Percentiles rank a stretch among this genome's conserved stretches.
Evolutionary conservation across 2,888 invertebrate genomes (phyloP).

Genomic region (Parasteatoda lunata): DNA sequence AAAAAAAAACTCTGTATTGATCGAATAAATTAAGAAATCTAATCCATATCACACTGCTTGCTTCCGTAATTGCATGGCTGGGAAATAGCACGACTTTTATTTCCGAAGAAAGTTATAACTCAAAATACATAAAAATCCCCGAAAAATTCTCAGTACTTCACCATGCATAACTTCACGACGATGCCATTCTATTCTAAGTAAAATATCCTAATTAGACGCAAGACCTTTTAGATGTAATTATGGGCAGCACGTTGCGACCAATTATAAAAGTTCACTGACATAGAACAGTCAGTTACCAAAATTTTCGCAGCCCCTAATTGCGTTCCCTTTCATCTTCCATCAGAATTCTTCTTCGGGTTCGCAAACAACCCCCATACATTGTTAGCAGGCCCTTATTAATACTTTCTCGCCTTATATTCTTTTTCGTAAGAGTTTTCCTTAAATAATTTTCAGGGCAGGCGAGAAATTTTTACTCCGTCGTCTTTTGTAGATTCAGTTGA

Average conservation of each 20-base stretch:
- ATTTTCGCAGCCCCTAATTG: conserved; percentile 47
- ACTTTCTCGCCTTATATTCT: too few species aligned
- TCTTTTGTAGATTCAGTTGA: too few species aligned
- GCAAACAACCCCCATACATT: conserved; percentile 9
- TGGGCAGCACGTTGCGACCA: conserved; percentile 40
- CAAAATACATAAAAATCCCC: neutral
- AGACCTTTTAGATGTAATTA: conserved; percentile 51
- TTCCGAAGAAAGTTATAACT: too few species aligned
- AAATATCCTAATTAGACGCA: conserved; percentile 54
- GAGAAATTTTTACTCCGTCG: too few species aligned
- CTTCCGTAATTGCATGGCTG: too few species aligned
- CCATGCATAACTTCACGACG: neutral
- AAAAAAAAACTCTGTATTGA: too few species aligned
- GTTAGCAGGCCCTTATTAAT: conserved; percentile 10
- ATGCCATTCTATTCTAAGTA: conserved; percentile 7
- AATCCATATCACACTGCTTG: too few species aligned
- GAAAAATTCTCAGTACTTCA: neutral
- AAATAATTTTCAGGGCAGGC: too few species aligned
- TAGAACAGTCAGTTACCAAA: conserved; percentile 27
- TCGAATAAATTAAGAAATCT: too few species aligned
- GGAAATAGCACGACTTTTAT: too few species aligned
- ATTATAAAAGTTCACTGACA: conserved; percentile 59
- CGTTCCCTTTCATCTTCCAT: conserved; percentile 2
- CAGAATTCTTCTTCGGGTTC: neutral
- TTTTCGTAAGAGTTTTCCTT: too few species aligned